Evolutionary conservation across 2,797 vertebrate species (phyloP).

Genomic region (Fistularia commersonii): DNA sequence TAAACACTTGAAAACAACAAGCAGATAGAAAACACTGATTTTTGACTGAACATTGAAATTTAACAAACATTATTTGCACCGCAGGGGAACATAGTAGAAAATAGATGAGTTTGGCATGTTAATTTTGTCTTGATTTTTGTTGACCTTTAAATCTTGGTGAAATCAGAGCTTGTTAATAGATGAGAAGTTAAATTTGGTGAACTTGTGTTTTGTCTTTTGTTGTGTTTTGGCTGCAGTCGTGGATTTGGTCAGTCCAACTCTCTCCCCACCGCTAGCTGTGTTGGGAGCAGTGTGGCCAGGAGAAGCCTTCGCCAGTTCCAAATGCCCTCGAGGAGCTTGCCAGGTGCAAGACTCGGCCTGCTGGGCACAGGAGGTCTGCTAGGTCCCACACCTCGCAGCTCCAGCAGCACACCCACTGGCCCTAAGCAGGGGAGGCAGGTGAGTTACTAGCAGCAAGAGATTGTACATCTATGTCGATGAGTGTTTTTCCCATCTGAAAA

Average conservation of each 20-base stretch:
- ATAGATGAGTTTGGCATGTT: too few relatives aligned
- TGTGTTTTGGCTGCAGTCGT: constrained; percentile 80
- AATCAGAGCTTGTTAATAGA: too few relatives aligned
- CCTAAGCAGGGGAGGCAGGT: constrained; percentile 96
- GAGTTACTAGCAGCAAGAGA: constrained; percentile 37
- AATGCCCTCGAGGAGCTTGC: constrained; percentile 90
- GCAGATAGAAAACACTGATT: too few relatives aligned
- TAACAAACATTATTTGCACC: too few relatives aligned
- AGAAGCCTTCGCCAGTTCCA: constrained; percentile 94
- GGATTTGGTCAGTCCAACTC: constrained; percentile 96
- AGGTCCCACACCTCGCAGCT: constrained; percentile 83
- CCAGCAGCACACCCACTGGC: constrained; percentile 85
- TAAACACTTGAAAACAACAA: too few relatives aligned
- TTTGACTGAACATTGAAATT: too few relatives aligned
- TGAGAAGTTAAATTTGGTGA: neutral
- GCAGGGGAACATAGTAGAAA: too few relatives aligned
- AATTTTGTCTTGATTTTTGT: too few relatives aligned
- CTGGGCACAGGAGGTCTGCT: constrained; percentile 85
- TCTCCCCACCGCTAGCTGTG: constrained; percentile 86
- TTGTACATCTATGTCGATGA: neutral
- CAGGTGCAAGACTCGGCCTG: constrained; percentile 86
- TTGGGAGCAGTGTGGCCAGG: constrained; percentile 81
- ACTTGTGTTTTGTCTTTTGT: constrained; percentile 1
- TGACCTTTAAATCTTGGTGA: too few relatives aligned
- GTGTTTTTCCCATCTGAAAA: too few relatives aligned